phyloP scores from a whole-genome alignment of 2,888 invertebrate genomes.

The Spilarctia lutea region DNA sequence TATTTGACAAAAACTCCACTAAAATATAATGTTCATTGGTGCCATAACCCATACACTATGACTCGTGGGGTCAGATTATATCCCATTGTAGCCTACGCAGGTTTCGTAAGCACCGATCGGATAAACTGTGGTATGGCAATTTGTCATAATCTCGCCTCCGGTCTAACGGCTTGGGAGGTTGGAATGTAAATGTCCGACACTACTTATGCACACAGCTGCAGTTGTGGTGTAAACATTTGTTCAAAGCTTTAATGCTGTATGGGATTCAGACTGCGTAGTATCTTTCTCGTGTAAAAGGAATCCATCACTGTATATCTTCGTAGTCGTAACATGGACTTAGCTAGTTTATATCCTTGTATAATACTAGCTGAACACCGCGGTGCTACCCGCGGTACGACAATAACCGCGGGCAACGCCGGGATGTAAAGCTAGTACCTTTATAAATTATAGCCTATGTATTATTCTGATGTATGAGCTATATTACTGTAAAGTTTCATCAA shows the following conservation, averaged over 20 bases:
- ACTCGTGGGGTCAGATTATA: slow-evolving; percentile 42
- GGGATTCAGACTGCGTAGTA: background rate
- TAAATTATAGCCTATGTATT: too few species aligned
- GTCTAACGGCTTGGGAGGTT: slow-evolving; percentile 31
- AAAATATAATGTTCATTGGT: slow-evolving; percentile 50
- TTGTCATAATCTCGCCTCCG: slow-evolving; percentile 51
- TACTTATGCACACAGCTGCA: slow-evolving; percentile 24
- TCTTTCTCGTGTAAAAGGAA: background rate
- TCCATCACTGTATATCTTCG: background rate
- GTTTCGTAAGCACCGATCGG: slow-evolving; percentile 36
- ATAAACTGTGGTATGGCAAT: slow-evolving; percentile 34
- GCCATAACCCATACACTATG: slow-evolving; percentile 41
- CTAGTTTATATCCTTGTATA: too few species aligned
- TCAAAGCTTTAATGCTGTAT: background rate
- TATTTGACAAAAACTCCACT: slow-evolving; percentile 46
- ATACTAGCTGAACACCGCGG: too few species aligned
- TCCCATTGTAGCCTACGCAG: slow-evolving; percentile 47
- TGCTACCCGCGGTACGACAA: too few species aligned
- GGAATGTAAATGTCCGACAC: slow-evolving; percentile 37
- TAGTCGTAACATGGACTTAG: background rate
- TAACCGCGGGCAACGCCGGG: too few species aligned
- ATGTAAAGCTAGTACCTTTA: too few species aligned
- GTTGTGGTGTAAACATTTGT: background rate
- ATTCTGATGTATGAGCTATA: too few species aligned
- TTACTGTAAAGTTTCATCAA: too few species aligned